Conservation (phyloP, 2,888 invertebrate genomes). For the Conops quadrifasciatus region DNA sequence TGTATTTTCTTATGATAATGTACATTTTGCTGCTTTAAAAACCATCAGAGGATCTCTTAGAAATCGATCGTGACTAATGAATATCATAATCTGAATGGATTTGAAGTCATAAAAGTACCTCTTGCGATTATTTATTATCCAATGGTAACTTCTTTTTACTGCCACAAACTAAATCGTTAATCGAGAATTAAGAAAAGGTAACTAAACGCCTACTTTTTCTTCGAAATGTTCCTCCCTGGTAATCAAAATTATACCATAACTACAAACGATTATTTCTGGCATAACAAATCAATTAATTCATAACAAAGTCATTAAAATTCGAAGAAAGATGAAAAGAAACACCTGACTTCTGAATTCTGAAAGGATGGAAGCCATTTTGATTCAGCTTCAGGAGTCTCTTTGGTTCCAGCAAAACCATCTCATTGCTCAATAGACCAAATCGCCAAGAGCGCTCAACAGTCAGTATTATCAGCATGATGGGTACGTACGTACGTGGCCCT, state of each 20-base stretch:
- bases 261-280: background rate
- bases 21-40: too few relatives aligned
- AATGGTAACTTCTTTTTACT: too few relatives aligned
- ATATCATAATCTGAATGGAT: background rate
- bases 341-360: slow-evolving; percentile 3
- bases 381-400: too few relatives aligned
- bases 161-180: too few relatives aligned
- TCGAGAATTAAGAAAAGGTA: background rate
- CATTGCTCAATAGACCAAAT: background rate
- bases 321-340: background rate
- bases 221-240: background rate
- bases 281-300: slow-evolving; percentile 17
- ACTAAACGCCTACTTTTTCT: background rate
- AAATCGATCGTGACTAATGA: too few relatives aligned
- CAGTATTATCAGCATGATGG: too few relatives aligned
- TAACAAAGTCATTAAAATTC: slow-evolving; percentile 13
- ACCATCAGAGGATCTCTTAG: too few relatives aligned
- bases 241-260: background rate
- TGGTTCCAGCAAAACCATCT: too few relatives aligned
- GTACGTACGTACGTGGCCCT: too few relatives aligned
- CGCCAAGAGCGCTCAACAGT: too few relatives aligned
- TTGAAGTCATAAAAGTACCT: background rate
- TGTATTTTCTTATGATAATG: too few relatives aligned
- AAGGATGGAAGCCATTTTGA: slow-evolving; percentile 15
- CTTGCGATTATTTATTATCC: too few relatives aligned